A percentile compares a stretch with the other conserved stretches of the same genome.
Evolutionary conservation across 1,140 invertebrate genomes (phyloP).

Genomic region (Heliconius congener): DNA sequence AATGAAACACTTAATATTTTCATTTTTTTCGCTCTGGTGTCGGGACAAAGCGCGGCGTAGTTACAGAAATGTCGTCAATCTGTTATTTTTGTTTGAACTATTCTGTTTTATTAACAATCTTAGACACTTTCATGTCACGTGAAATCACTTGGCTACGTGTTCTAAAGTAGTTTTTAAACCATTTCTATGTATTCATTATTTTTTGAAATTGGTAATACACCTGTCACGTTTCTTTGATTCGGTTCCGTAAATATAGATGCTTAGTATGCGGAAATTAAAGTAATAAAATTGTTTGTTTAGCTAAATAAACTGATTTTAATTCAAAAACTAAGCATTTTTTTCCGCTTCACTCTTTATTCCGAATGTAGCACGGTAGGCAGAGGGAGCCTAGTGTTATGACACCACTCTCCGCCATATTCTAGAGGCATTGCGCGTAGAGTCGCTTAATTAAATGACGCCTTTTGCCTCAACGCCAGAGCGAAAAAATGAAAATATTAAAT

Average conservation of each 20-base stretch:
- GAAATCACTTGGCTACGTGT: slow-evolving; percentile 5
- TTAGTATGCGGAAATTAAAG: neutral
- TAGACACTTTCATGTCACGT: neutral
- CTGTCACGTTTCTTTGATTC: neutral
- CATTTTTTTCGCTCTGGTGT: too few relatives aligned
- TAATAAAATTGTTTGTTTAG: neutral
- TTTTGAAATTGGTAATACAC: neutral
- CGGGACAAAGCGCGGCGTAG: neutral
- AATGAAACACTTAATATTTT: too few relatives aligned
- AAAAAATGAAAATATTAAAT: too few relatives aligned
- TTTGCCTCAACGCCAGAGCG: too few relatives aligned
- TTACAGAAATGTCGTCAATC: neutral
- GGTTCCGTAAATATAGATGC: neutral
- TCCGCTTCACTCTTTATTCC: too few relatives aligned
- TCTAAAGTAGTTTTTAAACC: neutral
- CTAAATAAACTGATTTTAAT: neutral
- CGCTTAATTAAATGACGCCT: too few relatives aligned
- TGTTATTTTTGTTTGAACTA: neutral
- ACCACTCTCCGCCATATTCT: too few relatives aligned
- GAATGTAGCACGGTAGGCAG: too few relatives aligned
- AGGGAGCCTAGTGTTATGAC: too few relatives aligned
- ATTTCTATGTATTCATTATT: neutral
- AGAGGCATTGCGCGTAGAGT: too few relatives aligned
- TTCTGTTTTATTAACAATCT: slow-evolving; percentile 9
- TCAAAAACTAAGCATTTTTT: neutral